Base-by-base conservation (phyloP, 1,140 invertebrate species). In the Brachionus paranguensis region DNA sequence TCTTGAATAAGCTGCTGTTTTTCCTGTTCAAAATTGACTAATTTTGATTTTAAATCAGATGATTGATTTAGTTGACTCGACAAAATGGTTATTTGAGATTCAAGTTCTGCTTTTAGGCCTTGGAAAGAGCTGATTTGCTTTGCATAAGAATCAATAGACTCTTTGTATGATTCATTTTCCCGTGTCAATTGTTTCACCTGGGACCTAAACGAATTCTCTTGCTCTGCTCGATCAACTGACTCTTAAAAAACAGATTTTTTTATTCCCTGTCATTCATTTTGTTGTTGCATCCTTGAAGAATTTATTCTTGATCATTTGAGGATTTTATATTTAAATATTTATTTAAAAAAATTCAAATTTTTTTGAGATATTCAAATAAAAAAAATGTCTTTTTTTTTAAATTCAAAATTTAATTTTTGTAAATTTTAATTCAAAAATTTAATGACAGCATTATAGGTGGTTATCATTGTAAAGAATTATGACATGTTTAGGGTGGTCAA, bases 141-240 rank as follows among this genome's bases (percentile, higher is more conserved):
- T 12, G 11, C 10, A 27, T 76, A 76, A 11, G 45, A 50, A 37
- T 50, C 50, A 3, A 76, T 50, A 11, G n/a, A 50, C 27, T 76
- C 72, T 76, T 76, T 76, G 47, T 27, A 29, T 50, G 72, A 47
- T 6, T 76, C 43, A 27, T 76, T 76, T 50, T 76, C 72, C 17
- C 43, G 17, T 14, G 12, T 24, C 8, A 76, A 29, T 29, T 47
- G 20, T 27, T 17, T 47, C 20, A 76, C 41, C 27, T 76, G 72
- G 27, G 20, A 76, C 43, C 11, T 76, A 3, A 76, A 27, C 7
- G 1, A 20, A 50, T 76, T 76, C 27, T 76, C 72, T 11, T 50
- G 43, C 14, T 76, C 43, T 24, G 17, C 47, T 76, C 50, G 47
- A 12, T 50, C 43, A 24, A 10, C n/a, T 45, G 45, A 50, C 20